Conservation (phyloP, 2,888 invertebrate genomes). For the Hyppa rectilinea region DNA sequence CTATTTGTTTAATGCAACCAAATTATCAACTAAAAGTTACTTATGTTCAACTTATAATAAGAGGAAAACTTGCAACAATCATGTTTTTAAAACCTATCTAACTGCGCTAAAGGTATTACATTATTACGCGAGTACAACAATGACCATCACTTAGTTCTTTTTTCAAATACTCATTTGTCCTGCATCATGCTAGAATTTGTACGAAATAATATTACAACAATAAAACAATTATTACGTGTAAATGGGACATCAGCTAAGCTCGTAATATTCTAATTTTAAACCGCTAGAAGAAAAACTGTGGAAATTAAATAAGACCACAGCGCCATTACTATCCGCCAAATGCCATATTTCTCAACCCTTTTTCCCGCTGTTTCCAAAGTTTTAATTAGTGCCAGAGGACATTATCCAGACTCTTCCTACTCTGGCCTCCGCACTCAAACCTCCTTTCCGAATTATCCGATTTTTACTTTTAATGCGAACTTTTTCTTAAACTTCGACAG, state of each 20-base stretch:
- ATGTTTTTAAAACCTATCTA: background rate
- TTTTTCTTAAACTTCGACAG: conserved; percentile 72
- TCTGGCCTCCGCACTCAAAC: conserved; percentile 77
- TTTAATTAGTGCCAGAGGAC: conserved; percentile 90
- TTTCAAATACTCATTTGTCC: background rate
- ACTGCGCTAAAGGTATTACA: background rate
- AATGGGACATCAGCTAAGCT: conserved; percentile 10
- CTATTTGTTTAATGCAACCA: background rate
- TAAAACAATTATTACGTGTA: background rate
- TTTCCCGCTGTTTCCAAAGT: conserved; percentile 86
- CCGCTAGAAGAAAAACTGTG: conserved; percentile 80
- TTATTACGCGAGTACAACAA: no score
- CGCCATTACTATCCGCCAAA: conserved; percentile 86
- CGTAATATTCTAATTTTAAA: conserved; percentile 75
- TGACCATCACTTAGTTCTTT: background rate
- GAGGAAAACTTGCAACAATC: background rate
- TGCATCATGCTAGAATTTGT: background rate
- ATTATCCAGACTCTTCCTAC: conserved; percentile 85
- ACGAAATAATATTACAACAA: background rate
- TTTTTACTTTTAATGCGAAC: conserved; percentile 77
- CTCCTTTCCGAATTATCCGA: conserved; percentile 80
- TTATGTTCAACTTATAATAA: background rate
- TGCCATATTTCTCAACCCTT: conserved; percentile 89
- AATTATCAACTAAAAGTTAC: background rate
- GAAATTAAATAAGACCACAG: conserved; percentile 84